Conservation (phyloP, 2,797 vertebrate genomes). For the Acanthurus tractus region DNA sequence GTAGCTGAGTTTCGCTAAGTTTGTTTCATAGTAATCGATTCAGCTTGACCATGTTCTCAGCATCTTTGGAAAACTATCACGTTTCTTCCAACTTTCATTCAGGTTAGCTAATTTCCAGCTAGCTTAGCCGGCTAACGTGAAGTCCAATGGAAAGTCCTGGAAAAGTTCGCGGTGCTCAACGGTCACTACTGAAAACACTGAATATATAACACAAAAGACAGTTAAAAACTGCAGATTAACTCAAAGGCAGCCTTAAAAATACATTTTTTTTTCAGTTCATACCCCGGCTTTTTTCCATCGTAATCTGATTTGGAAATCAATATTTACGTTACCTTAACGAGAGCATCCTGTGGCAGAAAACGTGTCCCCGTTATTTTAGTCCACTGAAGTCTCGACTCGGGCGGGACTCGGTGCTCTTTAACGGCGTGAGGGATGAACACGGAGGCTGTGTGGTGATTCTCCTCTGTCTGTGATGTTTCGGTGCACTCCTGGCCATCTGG, state of each 20-base stretch:
- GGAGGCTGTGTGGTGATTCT: conserved; percentile 8
- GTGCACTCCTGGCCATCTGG: conserved; percentile 64
- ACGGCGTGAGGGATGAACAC: neutral
- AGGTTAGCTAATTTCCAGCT: neutral
- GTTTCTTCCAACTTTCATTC: neutral
- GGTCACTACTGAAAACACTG: neutral
- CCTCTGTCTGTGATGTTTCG: conserved; percentile 55
- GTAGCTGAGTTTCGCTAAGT: too few relatives aligned
- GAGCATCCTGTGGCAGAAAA: conserved; percentile 45
- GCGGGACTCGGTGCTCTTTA: neutral
- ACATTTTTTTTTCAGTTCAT: too few relatives aligned
- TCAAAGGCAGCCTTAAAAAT: too few relatives aligned
- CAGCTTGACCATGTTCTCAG: rapidly evolving
- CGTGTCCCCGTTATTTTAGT: neutral
- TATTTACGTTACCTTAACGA: conserved; percentile 64
- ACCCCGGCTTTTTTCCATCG: neutral
- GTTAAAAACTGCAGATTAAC: rapidly evolving
- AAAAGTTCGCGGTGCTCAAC: too few relatives aligned
- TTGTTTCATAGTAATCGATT: rapidly evolving
- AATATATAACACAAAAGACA: neutral
- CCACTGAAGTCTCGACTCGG: neutral
- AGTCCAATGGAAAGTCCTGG: neutral
- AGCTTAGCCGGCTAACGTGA: neutral
- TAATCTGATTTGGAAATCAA: neutral
- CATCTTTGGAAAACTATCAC: neutral